Percentiles rank a stretch among this genome's conserved stretches.
These are phyloP conservation scores for Chinchilla lanigera DNA, from an alignment of 2,113 vertebrate genomes.

Conservation along the genomic window DNA sequence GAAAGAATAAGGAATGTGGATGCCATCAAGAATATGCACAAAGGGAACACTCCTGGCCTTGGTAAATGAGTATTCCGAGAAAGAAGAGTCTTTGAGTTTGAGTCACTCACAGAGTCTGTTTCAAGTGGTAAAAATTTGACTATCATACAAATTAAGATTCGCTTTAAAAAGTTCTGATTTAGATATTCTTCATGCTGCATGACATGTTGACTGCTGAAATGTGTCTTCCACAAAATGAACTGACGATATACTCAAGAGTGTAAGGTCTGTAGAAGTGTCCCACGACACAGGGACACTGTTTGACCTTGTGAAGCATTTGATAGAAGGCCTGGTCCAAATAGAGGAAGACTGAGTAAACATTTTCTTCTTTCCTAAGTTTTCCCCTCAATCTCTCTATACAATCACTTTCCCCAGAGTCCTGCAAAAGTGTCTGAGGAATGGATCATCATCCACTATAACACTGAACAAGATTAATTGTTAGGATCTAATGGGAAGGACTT, in stretches of 20 bases:
- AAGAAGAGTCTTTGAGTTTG: neutral
- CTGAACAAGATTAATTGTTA: neutral
- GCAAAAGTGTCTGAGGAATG: neutral
- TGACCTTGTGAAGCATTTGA: neutral
- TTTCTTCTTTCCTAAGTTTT: neutral
- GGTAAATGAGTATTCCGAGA: neutral
- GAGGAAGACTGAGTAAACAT: neutral
- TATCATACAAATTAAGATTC: neutral
- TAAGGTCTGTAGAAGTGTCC: neutral
- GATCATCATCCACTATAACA: neutral
- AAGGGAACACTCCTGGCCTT: neutral
- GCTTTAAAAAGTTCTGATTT: neutral
- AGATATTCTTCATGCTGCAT: neutral
- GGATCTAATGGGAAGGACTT: neutral
- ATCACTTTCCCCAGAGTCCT: fast-evolving
- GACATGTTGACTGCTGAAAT: neutral
- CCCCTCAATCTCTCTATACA: no score
- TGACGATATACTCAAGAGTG: fast-evolving
- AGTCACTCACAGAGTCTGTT: neutral
- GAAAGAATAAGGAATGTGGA: neutral
- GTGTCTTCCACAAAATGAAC: neutral
- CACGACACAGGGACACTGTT: neutral
- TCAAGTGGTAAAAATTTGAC: neutral
- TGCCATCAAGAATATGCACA: neutral
- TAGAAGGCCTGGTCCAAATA: neutral